Base-by-base conservation (phyloP, 2,888 invertebrate species). In the Scaptomyza flava region DNA sequence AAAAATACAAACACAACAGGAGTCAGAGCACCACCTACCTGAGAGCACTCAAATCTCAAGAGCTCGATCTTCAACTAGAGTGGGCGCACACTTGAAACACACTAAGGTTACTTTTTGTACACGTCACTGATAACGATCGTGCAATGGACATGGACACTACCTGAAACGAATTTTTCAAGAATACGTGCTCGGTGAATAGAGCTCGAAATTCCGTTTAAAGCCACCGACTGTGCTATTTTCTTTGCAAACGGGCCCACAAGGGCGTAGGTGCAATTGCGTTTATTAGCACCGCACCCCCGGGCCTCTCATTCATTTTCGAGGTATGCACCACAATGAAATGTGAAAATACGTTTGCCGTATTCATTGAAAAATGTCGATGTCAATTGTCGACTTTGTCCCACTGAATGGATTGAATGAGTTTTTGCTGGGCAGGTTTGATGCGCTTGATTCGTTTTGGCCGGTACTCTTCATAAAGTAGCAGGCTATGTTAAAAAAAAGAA, bases 181-280 rank as follows among this genome's bases (percentile, higher is more conserved):
- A 79, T 68, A 56, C 17, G 38, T 14, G 46, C 59, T 31, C 47
- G 50, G 48, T 72, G 51, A 58, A 71, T 33, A 52, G 51, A 53
- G 70, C 41, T 48, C 38, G 46, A 43, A 77, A 76, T 89, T 86
- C 89, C 36, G 69, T 79, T 78, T 81, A 89, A 89, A 85, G 79
- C 88, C 81, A 70, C 89, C 89, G 89, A 89, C 89, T 71, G 87
- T 60, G 81, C 68, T 69, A 77, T 71, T 74, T 61, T 27, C 6
- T 56, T 31, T 56, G 53, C 51, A 36, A 38, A 11, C 12, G 34
- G 74, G 54, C 75, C 72, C 78, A 59, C 60, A 73, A 68, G 77
- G 83, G 81, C 80, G 87, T 89, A 89, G 87, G 81, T 89, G 87
- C 89, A 89, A 87, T 87, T 87, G 90, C 89, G 88, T 90, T 90